Evolutionary conservation across 2,797 vertebrate genomes (phyloP).

Genomic region (Hydrophis major): DNA sequence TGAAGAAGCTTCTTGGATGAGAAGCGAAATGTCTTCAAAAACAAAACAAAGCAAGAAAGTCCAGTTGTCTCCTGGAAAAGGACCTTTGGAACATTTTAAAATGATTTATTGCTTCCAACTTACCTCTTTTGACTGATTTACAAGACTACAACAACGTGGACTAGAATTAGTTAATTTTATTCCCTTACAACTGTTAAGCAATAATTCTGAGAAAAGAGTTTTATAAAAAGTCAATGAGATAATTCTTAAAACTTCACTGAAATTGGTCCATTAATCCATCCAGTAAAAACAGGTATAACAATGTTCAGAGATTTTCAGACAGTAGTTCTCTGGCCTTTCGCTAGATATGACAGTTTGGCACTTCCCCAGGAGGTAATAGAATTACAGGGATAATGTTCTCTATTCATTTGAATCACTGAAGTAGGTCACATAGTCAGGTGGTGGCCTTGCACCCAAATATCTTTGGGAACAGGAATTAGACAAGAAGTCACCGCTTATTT

Average conservation of each 20-base stretch:
- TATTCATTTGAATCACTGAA: neutral
- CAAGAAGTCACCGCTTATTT: neutral
- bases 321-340: neutral
- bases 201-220: neutral
- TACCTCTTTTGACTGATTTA: neutral
- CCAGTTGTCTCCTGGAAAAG: too few species aligned
- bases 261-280: neutral
- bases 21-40: too few species aligned
- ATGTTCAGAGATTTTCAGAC: neutral
- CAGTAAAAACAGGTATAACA: neutral
- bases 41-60: too few species aligned
- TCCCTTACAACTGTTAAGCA: conserved; percentile 13
- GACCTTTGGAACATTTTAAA: neutral
- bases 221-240: neutral
- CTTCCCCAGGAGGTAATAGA: neutral
- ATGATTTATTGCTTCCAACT: neutral
- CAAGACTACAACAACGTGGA: neutral
- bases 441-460: neutral
- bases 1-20: too few species aligned
- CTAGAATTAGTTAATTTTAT: neutral
- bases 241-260: neutral
- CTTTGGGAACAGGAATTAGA: neutral
- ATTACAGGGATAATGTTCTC: neutral
- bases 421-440: neutral
- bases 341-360: neutral